Percentiles rank a stretch among this genome's conserved stretches.
Conservation (phyloP, 2,888 invertebrate genomes). For the Drosophila nigricruria region DNA sequence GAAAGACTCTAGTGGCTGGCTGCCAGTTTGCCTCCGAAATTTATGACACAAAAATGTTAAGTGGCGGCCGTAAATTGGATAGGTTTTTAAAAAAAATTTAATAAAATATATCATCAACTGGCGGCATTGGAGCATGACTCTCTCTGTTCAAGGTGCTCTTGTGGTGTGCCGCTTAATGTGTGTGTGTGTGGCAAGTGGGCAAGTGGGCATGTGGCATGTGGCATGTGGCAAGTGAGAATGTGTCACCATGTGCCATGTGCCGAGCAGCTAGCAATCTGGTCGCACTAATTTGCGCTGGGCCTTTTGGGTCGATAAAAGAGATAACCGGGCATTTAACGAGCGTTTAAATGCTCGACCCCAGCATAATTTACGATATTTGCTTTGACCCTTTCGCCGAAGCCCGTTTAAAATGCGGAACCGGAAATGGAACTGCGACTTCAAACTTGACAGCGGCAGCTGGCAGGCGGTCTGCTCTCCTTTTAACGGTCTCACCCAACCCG, state of each 20-base stretch:
- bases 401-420: neutral
- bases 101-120: constrained; percentile 65
- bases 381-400: constrained; percentile 57
- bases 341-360: constrained; percentile 60
- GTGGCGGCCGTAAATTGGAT: constrained; percentile 48
- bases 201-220: constrained; percentile 11
- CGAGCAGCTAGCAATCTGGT: neutral
- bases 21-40: constrained; percentile 30
- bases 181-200: constrained; percentile 8
- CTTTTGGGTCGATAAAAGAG: constrained; percentile 38
- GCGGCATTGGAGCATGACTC: constrained; percentile 3
- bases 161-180: neutral
- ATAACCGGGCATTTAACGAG: constrained; percentile 52
- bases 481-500: neutral
- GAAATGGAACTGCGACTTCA: constrained; percentile 2
- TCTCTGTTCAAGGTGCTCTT: neutral
- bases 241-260: constrained; percentile 22
- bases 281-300: constrained; percentile 27
- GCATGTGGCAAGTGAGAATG: constrained; percentile 39
- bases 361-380: constrained; percentile 65
- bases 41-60: constrained; percentile 57
- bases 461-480: neutral
- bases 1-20: neutral
- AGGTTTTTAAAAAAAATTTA: constrained; percentile 43
- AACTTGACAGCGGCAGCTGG: neutral